Conservation (phyloP, 2,113 vertebrate genomes). For the Erythrocebus patas region DNA sequence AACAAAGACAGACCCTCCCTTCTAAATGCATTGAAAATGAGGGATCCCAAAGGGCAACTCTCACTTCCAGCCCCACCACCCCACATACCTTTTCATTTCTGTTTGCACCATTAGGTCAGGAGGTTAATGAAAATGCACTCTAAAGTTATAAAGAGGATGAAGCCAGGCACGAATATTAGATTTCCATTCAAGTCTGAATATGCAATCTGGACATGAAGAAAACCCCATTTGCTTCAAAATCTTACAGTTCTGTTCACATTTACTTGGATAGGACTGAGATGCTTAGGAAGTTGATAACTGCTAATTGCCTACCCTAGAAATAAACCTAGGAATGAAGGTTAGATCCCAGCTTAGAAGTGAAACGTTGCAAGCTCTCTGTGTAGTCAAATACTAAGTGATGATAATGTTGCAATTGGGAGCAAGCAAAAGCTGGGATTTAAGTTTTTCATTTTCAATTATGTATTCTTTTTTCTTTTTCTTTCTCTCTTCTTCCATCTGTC, state of each 20-base stretch:
- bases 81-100: conserved; percentile 72
- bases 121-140: conserved; percentile 79
- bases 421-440: background rate
- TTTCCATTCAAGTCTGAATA: conserved; percentile 66
- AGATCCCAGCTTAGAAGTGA: background rate
- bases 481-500: background rate
- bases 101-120: conserved; percentile 77
- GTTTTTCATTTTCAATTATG: background rate
- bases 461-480: background rate
- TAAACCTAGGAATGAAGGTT: background rate
- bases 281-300: background rate
- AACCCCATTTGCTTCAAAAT: conserved; percentile 45
- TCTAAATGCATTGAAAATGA: conserved; percentile 25
- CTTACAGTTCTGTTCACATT: background rate
- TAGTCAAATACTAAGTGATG: background rate
- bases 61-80: background rate
- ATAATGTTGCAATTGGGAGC: background rate
- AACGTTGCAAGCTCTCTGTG: background rate
- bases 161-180: conserved; percentile 59
- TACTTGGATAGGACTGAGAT: background rate
- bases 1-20: conserved; percentile 38
- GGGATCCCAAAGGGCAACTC: background rate
- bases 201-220: conserved; percentile 42
- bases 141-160: conserved; percentile 68
- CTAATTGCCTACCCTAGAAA: conserved; percentile 39